Base-by-base conservation (phyloP, 2,797 vertebrate genomes). In the Emydoidea blandingii region DNA sequence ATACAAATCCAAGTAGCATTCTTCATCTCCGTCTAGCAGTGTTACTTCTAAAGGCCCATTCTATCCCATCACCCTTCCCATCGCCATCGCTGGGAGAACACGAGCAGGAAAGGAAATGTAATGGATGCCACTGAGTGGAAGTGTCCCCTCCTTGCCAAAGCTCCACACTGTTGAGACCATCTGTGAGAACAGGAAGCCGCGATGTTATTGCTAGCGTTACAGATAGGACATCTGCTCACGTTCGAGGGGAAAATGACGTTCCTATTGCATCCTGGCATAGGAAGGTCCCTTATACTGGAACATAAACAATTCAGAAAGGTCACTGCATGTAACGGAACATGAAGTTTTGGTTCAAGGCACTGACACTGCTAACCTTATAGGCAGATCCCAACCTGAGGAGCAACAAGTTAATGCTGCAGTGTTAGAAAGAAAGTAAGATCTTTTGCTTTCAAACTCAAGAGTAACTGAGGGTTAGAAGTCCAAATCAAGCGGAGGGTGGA, bases 111-210 rank as follows among this genome's bases (percentile, higher is more conserved):
- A 90, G 86, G 59, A 95, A 56, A 79, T 59, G 16, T 56, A 21
- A 2, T 9, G 37, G 89, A 76, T 80, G 88, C 85, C 87, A 80
- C 0, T 2, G 37, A 95, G 84, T 18, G 85, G 85, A 94, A 2
- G 10, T 41, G 56, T 18, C 53, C 79, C 19, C 65, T 88, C 87
- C 56, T 31, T 53, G 79, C 86, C 53, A 68, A 82, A 92, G 87
- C 49, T 81, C 57, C 34, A 81, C 85, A 84, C 82, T 78, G 56
- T 86, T 86, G 78, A 86, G 89, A 94, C 50, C 95, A 96, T 90
- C 93, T 97, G 92, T 90, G 92, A 92, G 93, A 94, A 96, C 97
- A 97, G 97, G 97, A 97, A 97, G 95, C 2, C 0, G 85, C 92
- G 94, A 53, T 96, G 96, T 97, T 97, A 96, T 96, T 97, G 90